Base-by-base conservation (phyloP, 2,888 invertebrate genomes). In the Athrips mouffetella region DNA sequence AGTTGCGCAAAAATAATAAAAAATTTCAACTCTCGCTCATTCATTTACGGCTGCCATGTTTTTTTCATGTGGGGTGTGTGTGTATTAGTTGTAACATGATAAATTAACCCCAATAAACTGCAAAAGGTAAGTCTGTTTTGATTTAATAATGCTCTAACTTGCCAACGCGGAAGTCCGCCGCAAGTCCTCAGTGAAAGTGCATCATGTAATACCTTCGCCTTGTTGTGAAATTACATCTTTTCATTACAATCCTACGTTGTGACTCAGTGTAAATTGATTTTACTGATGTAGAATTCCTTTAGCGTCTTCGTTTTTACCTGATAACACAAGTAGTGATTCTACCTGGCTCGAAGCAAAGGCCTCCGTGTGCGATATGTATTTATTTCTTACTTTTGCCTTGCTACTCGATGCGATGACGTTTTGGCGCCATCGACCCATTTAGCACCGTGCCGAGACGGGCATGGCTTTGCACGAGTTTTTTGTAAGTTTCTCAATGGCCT, bases 11-110 rank as follows among this genome's bases (percentile, higher is more conserved):
- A 85, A 42, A 48, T 39, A 47, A 77, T 73, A 76, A 70, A 76
- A 64, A 69, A 72, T 68, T 75, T 73, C 74, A 67, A 68, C 77
- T 75, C 80, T 85, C 77, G 70, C 75, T 70, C 76, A 71, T 74
- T 81, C 71, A 71, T 76, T 37, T 76, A 72, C 72, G 86, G 84
- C 91, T 92, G 93, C 93, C 93, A 93, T 93, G 93, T 93, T 93
- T 92, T 92, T 90, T 91, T 90, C 90, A 90, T 91, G 91, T 91
- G 92, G 92, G 92, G 91, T 92, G 86, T 84, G 79, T 84, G 82
- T 85, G 76, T 82, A 73, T 78, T 77, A 51, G 73, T 76, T 76
- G 69, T 81, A 80, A 72, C 79, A 87, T 87, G 87, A 71, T 78
- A 77, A 70, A 81, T 77, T 85, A 77, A 80, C 80, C 82, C 82